A percentile compares a stretch with the other conserved stretches of the same genome.
Evolutionary conservation across 2,113 vertebrate species (phyloP).

Genomic region (Panthera uncia): DNA sequence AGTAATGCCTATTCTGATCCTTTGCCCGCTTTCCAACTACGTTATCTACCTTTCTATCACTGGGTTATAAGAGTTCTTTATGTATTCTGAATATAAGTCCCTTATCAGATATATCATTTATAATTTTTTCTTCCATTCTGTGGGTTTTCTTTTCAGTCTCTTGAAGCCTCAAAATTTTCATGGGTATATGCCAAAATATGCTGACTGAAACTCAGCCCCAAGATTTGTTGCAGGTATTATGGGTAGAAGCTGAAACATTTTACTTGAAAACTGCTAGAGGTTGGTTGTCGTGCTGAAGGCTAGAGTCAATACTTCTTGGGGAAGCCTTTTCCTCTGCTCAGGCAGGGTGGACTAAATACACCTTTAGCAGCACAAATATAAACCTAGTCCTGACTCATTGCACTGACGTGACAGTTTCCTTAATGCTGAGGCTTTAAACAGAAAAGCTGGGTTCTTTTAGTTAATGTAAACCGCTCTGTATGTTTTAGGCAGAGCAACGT

Average conservation of each 20-base stretch:
- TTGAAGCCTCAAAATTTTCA: neutral
- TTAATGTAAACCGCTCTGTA: constrained; percentile 41
- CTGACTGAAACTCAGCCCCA: neutral
- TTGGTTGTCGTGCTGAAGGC: neutral
- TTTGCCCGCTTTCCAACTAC: neutral
- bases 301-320: neutral
- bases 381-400: neutral
- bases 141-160: neutral
- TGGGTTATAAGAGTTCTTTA: neutral
- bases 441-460: neutral
- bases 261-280: neutral
- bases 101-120: neutral
- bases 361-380: neutral
- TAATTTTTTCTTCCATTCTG: neutral
- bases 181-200: neutral
- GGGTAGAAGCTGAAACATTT: neutral
- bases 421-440: constrained; percentile 22
- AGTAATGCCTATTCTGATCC: neutral
- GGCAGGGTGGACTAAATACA: neutral
- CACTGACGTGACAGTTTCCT: neutral
- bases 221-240: neutral
- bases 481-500: constrained; percentile 53
- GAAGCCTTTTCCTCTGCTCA: neutral
- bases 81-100: neutral
- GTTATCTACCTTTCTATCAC: neutral